Conservation (phyloP, 2,113 vertebrate species). For the Suricata suricatta region DNA sequence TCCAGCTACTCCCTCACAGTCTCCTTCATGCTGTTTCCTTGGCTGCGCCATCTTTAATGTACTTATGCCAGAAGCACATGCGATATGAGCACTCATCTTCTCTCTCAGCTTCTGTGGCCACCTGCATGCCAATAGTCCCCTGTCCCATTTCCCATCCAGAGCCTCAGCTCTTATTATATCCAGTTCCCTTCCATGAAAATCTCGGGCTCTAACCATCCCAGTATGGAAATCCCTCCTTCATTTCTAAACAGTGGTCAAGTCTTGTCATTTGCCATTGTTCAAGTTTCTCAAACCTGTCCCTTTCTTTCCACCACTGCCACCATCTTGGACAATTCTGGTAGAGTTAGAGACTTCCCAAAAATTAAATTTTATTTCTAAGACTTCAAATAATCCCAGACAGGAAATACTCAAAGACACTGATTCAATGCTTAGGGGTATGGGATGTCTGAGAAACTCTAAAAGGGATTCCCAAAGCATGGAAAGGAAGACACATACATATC, state of each 20-base stretch:
- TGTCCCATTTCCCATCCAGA: accelerated
- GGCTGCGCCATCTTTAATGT: neutral
- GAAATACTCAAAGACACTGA: neutral
- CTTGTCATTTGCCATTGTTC: neutral
- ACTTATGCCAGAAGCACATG: neutral
- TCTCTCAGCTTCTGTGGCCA: neutral
- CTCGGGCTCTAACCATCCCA: neutral
- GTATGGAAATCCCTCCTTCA: neutral
- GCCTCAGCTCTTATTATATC: neutral
- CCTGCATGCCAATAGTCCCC: neutral
- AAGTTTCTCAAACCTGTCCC: neutral
- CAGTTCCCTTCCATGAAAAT: neutral
- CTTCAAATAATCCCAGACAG: slow-evolving; percentile 7
- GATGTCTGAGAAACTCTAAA: neutral
- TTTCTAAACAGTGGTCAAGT: neutral
- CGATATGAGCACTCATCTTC: accelerated
- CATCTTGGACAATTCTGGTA: neutral
- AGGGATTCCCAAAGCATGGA: neutral
- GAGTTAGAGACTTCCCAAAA: neutral
- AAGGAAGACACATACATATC: neutral
- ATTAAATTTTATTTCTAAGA: neutral
- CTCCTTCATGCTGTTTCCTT: neutral
- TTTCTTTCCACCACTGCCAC: neutral
- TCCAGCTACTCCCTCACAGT: neutral
- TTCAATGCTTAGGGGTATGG: neutral